phyloP scores from a whole-genome alignment of 2,113 vertebrate species.

The Zapus hudsonius region DNA sequence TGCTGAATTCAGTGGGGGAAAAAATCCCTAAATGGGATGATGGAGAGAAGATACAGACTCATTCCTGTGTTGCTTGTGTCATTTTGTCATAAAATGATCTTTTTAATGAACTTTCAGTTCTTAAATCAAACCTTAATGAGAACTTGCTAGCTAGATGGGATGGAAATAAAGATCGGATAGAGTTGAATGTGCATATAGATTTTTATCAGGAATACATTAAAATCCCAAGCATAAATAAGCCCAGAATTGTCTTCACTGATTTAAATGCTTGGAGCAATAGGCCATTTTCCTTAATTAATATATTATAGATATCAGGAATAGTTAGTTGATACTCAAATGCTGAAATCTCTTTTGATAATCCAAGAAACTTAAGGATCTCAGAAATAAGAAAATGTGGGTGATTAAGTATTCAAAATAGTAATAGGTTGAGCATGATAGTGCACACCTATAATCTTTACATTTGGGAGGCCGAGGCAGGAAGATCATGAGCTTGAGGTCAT shows the following conservation, averaged over 20 bases:
- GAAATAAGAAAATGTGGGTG: constrained; percentile 36
- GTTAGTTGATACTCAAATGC: constrained; percentile 48
- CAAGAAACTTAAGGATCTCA: constrained; percentile 30
- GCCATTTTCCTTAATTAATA: constrained; percentile 60
- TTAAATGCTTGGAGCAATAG: constrained; percentile 53
- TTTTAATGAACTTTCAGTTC: constrained; percentile 82
- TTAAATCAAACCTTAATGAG: constrained; percentile 82
- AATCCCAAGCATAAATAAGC: constrained; percentile 59
- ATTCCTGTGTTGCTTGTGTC: constrained; percentile 66
- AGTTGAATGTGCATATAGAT: constrained; percentile 67
- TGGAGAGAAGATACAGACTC: constrained; percentile 72
- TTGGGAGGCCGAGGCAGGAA: background rate
- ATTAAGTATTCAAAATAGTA: constrained; percentile 31
- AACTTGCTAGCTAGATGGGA: constrained; percentile 70
- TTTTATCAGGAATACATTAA: constrained; percentile 73
- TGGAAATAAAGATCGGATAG: constrained; percentile 71
- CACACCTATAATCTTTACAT: background rate
- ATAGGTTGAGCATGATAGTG: background rate
- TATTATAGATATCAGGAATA: constrained; percentile 53
- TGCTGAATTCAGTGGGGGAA: constrained; percentile 58
- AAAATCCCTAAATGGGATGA: constrained; percentile 73
- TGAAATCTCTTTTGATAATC: constrained; percentile 44
- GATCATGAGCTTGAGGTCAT: background rate
- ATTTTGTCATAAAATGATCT: constrained; percentile 78
- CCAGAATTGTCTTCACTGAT: constrained; percentile 41